Percentiles rank a stretch among this genome's conserved stretches.
Conservation (phyloP, 37 sponge, comb jelly and placozoan species). For the Spongilla lacustris region DNA sequence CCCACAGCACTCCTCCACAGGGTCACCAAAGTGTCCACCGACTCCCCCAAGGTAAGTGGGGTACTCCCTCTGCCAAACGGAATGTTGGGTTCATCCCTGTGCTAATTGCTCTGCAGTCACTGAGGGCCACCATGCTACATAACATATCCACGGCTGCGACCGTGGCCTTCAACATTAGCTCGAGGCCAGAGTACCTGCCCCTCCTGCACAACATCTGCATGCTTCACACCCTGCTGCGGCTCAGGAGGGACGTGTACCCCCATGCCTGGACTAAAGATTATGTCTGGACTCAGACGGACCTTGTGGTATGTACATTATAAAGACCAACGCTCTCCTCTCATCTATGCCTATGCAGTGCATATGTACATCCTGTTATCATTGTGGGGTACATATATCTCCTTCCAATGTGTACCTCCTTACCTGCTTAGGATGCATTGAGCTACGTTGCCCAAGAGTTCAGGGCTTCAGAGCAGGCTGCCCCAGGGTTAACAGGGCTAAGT, state of each 20-base stretch:
- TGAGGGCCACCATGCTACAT: conserved; percentile 37
- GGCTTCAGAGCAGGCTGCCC: background rate
- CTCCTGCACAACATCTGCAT: conserved; percentile 66
- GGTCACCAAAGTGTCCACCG: conserved; percentile 47
- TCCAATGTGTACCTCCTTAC: too few relatives aligned
- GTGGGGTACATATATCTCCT: background rate
- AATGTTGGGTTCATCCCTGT: too few relatives aligned
- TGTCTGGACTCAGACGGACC: conserved; percentile 45
- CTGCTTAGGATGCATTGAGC: conserved; percentile 56
- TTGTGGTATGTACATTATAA: conserved; percentile 40
- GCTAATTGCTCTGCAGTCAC: background rate
- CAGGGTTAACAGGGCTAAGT: conserved; percentile 6
- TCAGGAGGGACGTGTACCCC: conserved; percentile 30
- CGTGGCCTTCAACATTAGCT: conserved; percentile 34
- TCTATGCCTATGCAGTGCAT: background rate
- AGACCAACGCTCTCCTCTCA: background rate
- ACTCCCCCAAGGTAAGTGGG: conserved; percentile 60
- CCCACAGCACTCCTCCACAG: conserved; percentile 34
- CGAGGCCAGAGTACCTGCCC: conserved; percentile 79
- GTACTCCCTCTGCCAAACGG: too few relatives aligned
- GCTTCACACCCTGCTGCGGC: conserved; percentile 59
- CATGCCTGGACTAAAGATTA: conserved; percentile 38
- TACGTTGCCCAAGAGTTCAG: conserved; percentile 32
- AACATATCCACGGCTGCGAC: conserved; percentile 19
- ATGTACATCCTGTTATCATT: background rate